Base-by-base conservation (phyloP, 2,797 vertebrate genomes). In the Falco biarmicus region DNA sequence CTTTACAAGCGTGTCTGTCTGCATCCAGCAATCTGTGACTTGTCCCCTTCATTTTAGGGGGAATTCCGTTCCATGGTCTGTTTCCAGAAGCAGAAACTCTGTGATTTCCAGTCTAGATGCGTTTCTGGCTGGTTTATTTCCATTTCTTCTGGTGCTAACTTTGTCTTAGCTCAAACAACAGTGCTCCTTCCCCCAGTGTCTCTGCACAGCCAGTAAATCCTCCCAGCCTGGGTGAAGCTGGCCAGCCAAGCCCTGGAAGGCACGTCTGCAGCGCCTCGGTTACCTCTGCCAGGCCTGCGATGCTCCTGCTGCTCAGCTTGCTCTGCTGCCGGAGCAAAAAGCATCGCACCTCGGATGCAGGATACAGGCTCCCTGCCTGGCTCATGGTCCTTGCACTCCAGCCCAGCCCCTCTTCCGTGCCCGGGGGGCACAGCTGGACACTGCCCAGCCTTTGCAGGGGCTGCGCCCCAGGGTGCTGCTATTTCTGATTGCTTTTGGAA, bases 341-440 rank as follows among this genome's bases (percentile, higher is more conserved):
- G 66, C 84, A 43, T 9, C 3, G 9, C 39, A 1, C 45, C 70
- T 15, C 5, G 0, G 25, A 1, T 5, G 60, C 60, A 68, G 15
- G 4, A 4, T 0, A 3, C 3, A 1, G 26, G 68, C 17, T 50
- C 65, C 65, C 66, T 29, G 10, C 54, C 81, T 25, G 81, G 24
- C 57, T 34, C 15, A 0, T 4, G 29, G 59, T 13, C 39, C 45
- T 15, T 5, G 8, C 4, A 0, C 20, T 11, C 16, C 65, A 29
- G 15, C 45, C 77, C 7, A 5, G 34, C 39, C 19, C 53, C 64
- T 63, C n/a, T 29, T 21, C 37, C 59, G n/a, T 53, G 51, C 26
- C 34, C 0, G 0, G 29, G 50, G 25, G 56, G 5, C 65, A 65
- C 65, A 37, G 51, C 41, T 6, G 70, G 56, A 9, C 28, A 1